Evolutionary conservation across 2,113 vertebrate species (phyloP).

Genomic region (Ptilorrhoa leucosticta): DNA sequence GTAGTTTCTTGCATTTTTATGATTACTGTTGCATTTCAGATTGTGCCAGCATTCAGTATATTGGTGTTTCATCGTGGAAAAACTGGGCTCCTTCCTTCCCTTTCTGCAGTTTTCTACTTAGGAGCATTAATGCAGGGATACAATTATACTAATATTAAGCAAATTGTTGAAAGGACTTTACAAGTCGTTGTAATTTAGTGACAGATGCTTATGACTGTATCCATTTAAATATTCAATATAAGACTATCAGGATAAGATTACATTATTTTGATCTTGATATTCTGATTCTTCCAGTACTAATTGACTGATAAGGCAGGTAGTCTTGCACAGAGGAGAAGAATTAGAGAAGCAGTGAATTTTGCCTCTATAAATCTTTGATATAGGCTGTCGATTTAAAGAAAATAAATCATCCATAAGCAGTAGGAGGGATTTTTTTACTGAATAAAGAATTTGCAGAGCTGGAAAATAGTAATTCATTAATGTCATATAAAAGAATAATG

Average conservation of each 20-base stretch:
- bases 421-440: neutral
- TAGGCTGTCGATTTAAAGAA: neutral
- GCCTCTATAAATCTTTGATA: neutral
- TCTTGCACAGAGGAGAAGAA: neutral
- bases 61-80: neutral
- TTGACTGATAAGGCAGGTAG: neutral
- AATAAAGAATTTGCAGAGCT: neutral
- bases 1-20: neutral
- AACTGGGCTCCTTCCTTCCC: neutral
- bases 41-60: neutral
- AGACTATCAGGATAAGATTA: neutral
- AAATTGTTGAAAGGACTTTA: neutral
- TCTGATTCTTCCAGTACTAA: neutral
- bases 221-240: neutral
- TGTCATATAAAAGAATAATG: neutral
- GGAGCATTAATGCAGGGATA: neutral
- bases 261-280: neutral
- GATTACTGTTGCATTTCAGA: neutral
- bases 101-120: neutral
- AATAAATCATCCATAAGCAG: neutral
- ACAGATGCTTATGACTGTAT: neutral
- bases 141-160: neutral
- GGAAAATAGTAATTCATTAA: neutral
- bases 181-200: neutral
- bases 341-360: neutral